phyloP scores from a whole-genome alignment of 1,140 invertebrate genomes.

The Heliothis virescens region DNA sequence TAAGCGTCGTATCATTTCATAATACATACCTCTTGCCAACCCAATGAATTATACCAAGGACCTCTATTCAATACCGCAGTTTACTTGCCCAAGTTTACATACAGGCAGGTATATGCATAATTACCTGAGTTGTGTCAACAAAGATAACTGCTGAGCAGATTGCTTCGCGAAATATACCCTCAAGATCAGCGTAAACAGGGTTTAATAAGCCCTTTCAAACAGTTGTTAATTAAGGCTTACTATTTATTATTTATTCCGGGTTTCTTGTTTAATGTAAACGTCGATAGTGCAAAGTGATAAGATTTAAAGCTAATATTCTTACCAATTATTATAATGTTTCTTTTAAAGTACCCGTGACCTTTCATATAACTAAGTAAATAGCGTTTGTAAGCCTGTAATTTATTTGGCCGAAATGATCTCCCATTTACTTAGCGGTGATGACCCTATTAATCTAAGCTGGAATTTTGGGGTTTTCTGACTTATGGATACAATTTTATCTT shows the following conservation, averaged over 20 bases:
- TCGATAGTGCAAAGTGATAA: too few species aligned
- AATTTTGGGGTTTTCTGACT: constrained; percentile 15
- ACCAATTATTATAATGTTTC: constrained; percentile 25
- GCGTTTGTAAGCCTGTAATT: constrained; percentile 36
- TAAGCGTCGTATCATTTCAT: background rate
- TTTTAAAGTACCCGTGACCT: constrained; percentile 24
- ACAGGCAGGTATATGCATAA: constrained; percentile 39
- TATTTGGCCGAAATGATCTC: constrained; percentile 27
- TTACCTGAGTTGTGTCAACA: constrained; percentile 41
- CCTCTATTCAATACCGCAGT: constrained; percentile 49
- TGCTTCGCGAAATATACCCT: constrained; percentile 30
- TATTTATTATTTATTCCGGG: background rate
- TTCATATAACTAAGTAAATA: constrained; percentile 12
- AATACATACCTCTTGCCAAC: constrained; percentile 50
- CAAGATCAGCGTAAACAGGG: constrained; percentile 8
- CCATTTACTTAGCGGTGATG: constrained; percentile 31
- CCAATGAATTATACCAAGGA: constrained; percentile 46
- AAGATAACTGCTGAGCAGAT: constrained; percentile 28
- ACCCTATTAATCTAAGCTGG: constrained; percentile 13
- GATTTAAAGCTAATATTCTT: background rate
- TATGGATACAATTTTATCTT: constrained; percentile 16
- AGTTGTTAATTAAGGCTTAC: constrained; percentile 1
- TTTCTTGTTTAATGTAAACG: background rate
- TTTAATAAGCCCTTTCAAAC: constrained; percentile 16
- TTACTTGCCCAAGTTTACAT: constrained; percentile 41